phyloP scores from a whole-genome alignment of 1,140 invertebrate species.

The Acromyrmex echinatior region DNA sequence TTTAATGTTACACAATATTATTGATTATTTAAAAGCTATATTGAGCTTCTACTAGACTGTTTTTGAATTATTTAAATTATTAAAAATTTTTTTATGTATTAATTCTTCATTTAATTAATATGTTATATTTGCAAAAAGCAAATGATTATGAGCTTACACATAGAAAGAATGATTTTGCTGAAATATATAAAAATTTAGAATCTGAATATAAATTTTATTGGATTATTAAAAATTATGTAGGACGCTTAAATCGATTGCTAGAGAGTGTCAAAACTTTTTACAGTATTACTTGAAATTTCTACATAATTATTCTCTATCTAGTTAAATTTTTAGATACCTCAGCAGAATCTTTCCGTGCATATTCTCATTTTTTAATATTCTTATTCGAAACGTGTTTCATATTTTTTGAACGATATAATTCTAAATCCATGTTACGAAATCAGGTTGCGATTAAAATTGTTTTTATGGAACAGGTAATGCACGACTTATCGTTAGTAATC shows the following conservation, averaged over 20 bases:
- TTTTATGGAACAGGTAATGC: background rate
- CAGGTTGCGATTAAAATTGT: background rate
- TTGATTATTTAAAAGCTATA: background rate
- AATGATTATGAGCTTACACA: background rate
- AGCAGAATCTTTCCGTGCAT: too few species aligned
- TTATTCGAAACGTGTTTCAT: background rate
- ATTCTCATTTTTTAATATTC: background rate
- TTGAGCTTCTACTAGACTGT: too few species aligned
- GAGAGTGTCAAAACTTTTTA: too few species aligned
- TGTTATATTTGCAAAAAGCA: background rate
- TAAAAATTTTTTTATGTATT: background rate
- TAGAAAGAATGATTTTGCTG: too few species aligned
- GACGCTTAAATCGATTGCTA: too few species aligned
- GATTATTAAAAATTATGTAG: too few species aligned
- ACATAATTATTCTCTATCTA: too few species aligned
- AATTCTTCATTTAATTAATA: background rate
- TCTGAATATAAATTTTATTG: too few species aligned
- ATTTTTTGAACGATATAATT: background rate
- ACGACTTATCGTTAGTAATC: background rate
- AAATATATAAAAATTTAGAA: too few species aligned
- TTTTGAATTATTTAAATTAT: background rate
- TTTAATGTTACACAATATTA: too few species aligned
- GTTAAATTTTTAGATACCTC: too few species aligned
- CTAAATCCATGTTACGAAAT: background rate
- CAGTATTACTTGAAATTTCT: too few species aligned